phyloP scores from a whole-genome alignment of 2,797 vertebrate genomes.

The Ptychobarbus kaznakovi region DNA sequence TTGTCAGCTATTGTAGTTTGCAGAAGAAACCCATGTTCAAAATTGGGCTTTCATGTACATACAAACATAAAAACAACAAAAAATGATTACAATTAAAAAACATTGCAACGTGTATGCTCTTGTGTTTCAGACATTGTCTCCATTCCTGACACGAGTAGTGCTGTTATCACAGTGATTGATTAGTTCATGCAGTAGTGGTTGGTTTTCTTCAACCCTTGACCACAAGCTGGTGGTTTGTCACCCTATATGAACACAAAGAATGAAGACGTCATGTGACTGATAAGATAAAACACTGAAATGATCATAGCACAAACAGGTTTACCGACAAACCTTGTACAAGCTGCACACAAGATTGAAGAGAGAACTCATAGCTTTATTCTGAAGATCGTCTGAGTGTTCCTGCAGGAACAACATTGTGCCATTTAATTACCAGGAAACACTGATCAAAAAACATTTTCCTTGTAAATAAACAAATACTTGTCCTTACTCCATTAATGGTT shows the following conservation, averaged over 20 bases:
- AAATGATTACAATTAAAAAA: not conserved
- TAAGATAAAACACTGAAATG: not conserved
- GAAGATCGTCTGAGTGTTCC: conserved; percentile 77
- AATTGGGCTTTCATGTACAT: not conserved
- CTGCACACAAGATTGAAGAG: conserved; percentile 83
- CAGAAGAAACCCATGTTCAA: not conserved
- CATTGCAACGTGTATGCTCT: not conserved
- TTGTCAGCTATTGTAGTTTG: not conserved
- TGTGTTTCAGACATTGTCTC: not conserved
- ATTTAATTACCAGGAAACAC: not conserved
- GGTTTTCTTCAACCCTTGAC: not conserved
- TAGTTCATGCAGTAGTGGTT: conserved; percentile 52
- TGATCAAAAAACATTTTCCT: not conserved
- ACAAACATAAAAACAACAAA: not conserved
- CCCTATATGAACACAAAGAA: conserved; percentile 66
- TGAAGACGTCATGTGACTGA: not conserved
- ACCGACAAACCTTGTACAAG: conserved; percentile 81
- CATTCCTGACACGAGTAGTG: conserved; percentile 21
- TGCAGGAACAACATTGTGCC: conserved; percentile 35
- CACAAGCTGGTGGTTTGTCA: conserved; percentile 69
- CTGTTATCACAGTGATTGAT: conserved; percentile 5
- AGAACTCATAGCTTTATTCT: conserved; percentile 69
- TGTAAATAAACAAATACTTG: not conserved
- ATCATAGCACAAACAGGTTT: not conserved
- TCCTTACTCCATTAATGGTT: conserved; percentile 85